Percentiles rank a stretch among this genome's conserved stretches.
Evolutionary conservation across 2,888 invertebrate species (phyloP).

Genomic region (Yponomeuta malinellus): DNA sequence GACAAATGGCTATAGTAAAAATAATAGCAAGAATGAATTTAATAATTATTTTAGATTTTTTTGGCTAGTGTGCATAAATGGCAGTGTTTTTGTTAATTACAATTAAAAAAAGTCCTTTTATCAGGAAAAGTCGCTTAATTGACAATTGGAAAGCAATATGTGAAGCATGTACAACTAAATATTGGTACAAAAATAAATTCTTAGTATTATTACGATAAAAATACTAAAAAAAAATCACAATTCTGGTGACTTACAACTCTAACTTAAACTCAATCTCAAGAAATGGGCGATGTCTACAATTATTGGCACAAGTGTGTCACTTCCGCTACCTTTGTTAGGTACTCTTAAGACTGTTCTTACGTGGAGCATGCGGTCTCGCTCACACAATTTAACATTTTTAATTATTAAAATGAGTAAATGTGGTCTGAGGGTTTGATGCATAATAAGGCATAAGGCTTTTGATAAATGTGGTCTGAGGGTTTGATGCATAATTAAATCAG

Average conservation of each 20-base stretch:
- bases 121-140: background rate
- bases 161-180: background rate
- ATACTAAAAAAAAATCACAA: conserved; percentile 60
- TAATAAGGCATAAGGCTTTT: too few relatives aligned
- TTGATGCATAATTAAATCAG: too few relatives aligned
- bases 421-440: too few relatives aligned
- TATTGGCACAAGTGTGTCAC: background rate
- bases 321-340: background rate
- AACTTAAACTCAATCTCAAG: conserved; percentile 31
- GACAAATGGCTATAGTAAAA: background rate
- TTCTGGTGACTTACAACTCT: conserved; percentile 50
- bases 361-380: too few relatives aligned
- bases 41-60: background rate
- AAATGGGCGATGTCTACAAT: background rate
- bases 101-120: background rate
- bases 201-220: conserved; percentile 30
- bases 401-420: too few relatives aligned
- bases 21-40: background rate
- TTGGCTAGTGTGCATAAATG: conserved; percentile 6
- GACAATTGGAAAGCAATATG: background rate
- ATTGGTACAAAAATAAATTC: conserved; percentile 65
- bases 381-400: too few relatives aligned
- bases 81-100: background rate
- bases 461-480: too few relatives aligned
- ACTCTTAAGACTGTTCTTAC: too few relatives aligned